These are phyloP conservation scores for Varroa destructor DNA, from an alignment of 1,140 invertebrate genomes.

Conservation along the genomic window DNA sequence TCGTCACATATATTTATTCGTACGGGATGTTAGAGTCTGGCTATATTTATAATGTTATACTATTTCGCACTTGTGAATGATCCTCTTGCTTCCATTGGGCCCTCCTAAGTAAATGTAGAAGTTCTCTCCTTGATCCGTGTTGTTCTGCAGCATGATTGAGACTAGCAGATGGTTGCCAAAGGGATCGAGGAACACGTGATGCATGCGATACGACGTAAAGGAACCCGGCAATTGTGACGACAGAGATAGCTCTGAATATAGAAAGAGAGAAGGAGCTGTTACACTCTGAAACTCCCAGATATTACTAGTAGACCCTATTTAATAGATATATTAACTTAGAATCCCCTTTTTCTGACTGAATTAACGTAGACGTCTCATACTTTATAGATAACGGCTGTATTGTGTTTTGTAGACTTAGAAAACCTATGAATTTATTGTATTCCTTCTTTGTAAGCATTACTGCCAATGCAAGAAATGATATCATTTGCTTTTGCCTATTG, in stretches of 20 bases:
- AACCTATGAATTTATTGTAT: too few relatives aligned
- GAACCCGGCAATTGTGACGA: not conserved
- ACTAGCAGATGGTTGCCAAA: constrained; percentile 26
- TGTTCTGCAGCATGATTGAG: not conserved
- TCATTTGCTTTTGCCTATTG: too few relatives aligned
- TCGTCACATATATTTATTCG: not conserved
- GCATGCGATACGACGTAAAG: not conserved
- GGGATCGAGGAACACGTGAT: constrained; percentile 30
- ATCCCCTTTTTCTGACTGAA: too few relatives aligned
- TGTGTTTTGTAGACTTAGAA: too few relatives aligned
- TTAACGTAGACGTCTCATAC: too few relatives aligned
- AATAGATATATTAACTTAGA: too few relatives aligned
- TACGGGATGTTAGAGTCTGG: not conserved
- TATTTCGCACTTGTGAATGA: too few relatives aligned
- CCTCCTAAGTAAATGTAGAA: constrained; percentile 27
- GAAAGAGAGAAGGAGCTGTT: not conserved
- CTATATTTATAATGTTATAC: not conserved
- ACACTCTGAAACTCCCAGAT: too few relatives aligned
- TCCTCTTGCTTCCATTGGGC: not conserved
- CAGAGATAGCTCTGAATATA: not conserved
- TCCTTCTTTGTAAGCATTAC: too few relatives aligned
- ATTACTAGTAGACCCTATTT: too few relatives aligned
- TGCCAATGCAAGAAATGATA: too few relatives aligned
- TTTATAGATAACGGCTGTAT: too few relatives aligned
- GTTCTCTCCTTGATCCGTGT: not conserved